Evolutionary conservation across 2,888 invertebrate species (phyloP), one percentile per base, ranked within the genome.

Genomic region (Magallana nippona): DNA sequence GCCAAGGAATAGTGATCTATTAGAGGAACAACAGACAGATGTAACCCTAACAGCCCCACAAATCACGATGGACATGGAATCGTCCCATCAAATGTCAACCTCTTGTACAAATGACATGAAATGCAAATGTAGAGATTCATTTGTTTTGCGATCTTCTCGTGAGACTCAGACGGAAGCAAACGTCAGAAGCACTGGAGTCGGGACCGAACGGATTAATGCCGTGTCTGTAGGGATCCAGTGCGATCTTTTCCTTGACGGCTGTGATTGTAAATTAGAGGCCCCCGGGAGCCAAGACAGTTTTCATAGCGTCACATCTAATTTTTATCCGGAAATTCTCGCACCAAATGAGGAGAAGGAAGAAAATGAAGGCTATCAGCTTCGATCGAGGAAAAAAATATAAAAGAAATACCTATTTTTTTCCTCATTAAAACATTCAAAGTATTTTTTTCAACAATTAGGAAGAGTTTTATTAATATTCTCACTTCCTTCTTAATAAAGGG

Each of bases 41-140:
- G 32, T 71, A 71, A 27, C 71, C 71, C 32, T 71, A 71, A 27
- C 71, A 71, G 71, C 22, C 32, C 13, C 32, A 27, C 71, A 71
- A 71, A 71, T 71, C 27, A 71, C 71, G 27, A 15, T 11, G 27
- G 32, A 27, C 32, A 71, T 3, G 13, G 71, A 71, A 71, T 71
- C 71, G 27, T 22, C 22, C 27, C 11, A 71, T 71, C 71, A 71
- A 71, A 71, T 71, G 71, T 32, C 71, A 71, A 13, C 71, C 71
- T 71, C 71, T 11, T 62, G 19, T 62, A 71, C 71, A 71, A 71
- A 71, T 27, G 71, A 71, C 32, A 71, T 27, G 15, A 71, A 27
- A 71, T 71, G 71, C 27, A 71, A 71, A 71, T 71, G 71, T 71
- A 13, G 71, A 15, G 71, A 71, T 27, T 71, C 22, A 71, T 71